Conservation (phyloP, 2,797 vertebrate genomes). For the Danio kyathit region DNA sequence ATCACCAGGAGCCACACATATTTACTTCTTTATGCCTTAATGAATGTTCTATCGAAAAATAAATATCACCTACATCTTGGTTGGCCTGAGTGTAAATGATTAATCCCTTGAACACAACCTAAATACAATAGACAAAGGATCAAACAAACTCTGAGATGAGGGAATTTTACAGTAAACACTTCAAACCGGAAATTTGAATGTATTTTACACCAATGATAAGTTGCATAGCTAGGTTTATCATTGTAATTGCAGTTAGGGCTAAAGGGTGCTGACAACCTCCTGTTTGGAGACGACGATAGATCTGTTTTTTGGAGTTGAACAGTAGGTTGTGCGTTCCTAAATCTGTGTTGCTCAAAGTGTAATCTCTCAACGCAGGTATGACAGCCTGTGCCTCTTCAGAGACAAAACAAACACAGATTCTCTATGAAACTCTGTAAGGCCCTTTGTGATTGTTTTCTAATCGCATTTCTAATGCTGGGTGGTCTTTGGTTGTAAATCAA, state of each 20-base stretch:
- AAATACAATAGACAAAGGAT: conserved; percentile 29
- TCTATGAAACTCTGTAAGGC: neutral
- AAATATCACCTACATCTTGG: no score
- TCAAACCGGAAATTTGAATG: conserved; percentile 11
- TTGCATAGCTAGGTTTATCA: conserved; percentile 23
- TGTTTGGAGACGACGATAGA: conserved; percentile 25
- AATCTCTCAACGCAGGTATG: conserved; percentile 45
- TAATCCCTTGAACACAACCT: conserved; percentile 2
- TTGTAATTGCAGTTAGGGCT: conserved; percentile 50
- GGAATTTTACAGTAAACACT: conserved; percentile 32
- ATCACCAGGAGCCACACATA: no score
- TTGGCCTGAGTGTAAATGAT: no score
- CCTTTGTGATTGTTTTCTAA: conserved; percentile 1
- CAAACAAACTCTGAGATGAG: neutral
- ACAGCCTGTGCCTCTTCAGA: neutral
- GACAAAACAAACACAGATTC: conserved; percentile 34
- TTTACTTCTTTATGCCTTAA: no score
- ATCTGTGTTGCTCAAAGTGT: conserved; percentile 18
- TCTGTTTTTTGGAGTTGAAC: conserved; percentile 13
- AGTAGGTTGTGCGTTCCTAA: conserved; percentile 8
- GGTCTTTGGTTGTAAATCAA: conserved; percentile 1
- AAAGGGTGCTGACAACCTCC: conserved; percentile 34
- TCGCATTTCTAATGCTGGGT: conserved; percentile 17
- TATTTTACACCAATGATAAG: conserved; percentile 33
- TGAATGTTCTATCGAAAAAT: no score